Evolutionary conservation across 2,888 invertebrate species (phyloP).

Genomic region (Aleiodes leptofemur): DNA sequence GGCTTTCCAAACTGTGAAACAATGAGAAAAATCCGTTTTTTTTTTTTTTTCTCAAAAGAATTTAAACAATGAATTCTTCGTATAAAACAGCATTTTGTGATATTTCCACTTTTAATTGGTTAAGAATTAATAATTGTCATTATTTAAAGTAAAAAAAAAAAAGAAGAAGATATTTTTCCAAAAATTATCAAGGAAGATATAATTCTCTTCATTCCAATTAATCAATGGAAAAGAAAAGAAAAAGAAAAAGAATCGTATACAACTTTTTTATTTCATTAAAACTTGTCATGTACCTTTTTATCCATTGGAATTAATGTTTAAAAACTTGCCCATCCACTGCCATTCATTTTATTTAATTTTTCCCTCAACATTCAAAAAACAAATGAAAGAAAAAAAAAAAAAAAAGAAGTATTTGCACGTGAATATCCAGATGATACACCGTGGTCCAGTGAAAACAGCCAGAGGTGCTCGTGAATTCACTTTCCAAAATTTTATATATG

Average conservation of each 20-base stretch:
- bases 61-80: conserved; percentile 7
- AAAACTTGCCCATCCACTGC: conserved; percentile 33
- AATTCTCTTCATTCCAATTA: conserved; percentile 33
- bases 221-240: neutral
- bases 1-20: neutral
- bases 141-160: no score
- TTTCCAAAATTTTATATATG: conserved; percentile 32
- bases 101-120: conserved; percentile 4
- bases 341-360: conserved; percentile 34
- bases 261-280: conserved; percentile 23
- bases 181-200: neutral
- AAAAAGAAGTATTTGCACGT: conserved; percentile 1
- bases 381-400: neutral
- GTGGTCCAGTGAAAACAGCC: conserved; percentile 22
- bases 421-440: conserved; percentile 16
- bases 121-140: neutral
- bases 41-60: conserved; percentile 39
- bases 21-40: neutral
- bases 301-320: conserved; percentile 34
- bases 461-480: conserved; percentile 29
- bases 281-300: conserved; percentile 31
- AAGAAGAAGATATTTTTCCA: no score
- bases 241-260: conserved; percentile 8
- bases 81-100: conserved; percentile 21
- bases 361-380: conserved; percentile 18